Evolutionary conservation across 2,113 vertebrate genomes (phyloP).

Genomic region (Hirundichthys speculiger): DNA sequence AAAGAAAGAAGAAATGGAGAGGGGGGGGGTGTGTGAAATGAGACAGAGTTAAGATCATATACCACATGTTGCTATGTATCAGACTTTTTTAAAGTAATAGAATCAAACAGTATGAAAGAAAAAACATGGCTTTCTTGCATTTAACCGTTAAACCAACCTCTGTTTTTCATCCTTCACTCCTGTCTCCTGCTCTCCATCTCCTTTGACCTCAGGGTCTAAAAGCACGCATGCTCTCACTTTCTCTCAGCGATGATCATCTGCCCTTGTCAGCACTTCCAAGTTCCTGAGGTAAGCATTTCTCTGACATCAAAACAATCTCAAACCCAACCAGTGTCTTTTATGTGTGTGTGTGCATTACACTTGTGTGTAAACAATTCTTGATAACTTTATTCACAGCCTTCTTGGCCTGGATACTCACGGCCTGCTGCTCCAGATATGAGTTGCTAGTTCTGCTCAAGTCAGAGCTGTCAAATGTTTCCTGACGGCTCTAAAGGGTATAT

Average conservation of each 20-base stretch:
- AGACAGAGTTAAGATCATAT: constrained; percentile 20
- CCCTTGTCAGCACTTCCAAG: constrained; percentile 55
- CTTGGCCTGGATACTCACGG: constrained; percentile 1
- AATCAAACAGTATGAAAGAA: constrained; percentile 21
- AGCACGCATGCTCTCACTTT: neutral
- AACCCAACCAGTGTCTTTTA: constrained; percentile 40
- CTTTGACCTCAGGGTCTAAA: constrained; percentile 49
- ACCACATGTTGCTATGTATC: constrained; percentile 9
- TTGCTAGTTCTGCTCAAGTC: neutral
- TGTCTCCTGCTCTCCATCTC: constrained; percentile 39
- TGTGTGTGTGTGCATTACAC: constrained; percentile 4
- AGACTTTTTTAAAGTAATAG: constrained; percentile 8
- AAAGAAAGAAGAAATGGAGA: no score
- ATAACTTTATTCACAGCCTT: constrained; percentile 23
- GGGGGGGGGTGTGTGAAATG: constrained; percentile 11
- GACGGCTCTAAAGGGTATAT: neutral
- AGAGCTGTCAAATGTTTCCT: neutral
- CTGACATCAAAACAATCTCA: constrained; percentile 47
- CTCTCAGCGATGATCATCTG: constrained; percentile 55
- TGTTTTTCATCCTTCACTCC: constrained; percentile 51
- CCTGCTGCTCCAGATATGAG: neutral
- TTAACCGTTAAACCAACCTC: constrained; percentile 45
- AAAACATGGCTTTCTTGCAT: constrained; percentile 52
- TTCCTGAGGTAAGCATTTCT: constrained; percentile 71
- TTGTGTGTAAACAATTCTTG: constrained; percentile 8